Percentiles rank a stretch among this genome's conserved stretches.
phyloP scores from a whole-genome alignment of 2,113 vertebrate species.

The Copsychus sechellarum region DNA sequence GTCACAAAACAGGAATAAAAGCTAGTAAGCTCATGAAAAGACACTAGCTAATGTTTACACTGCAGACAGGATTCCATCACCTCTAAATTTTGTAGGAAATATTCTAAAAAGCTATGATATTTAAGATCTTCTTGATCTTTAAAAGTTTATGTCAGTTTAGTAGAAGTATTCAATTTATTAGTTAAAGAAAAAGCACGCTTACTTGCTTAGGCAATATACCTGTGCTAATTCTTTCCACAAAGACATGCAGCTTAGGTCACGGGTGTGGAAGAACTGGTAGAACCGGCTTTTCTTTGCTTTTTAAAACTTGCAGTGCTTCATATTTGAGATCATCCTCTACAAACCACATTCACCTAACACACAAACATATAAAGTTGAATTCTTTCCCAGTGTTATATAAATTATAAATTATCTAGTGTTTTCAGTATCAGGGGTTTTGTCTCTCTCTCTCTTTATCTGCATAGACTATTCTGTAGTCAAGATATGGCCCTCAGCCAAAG shows the following conservation, averaged over 20 bases:
- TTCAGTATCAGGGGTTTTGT: not conserved
- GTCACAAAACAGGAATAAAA: not conserved
- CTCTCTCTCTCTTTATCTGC: not conserved
- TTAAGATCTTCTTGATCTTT: not conserved
- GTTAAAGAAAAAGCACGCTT: not conserved
- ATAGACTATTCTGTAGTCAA: not conserved
- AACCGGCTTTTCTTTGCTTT: slow-evolving; percentile 24
- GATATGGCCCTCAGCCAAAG: not conserved
- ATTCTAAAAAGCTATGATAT: not conserved
- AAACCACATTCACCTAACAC: not conserved
- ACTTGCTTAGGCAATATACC: not conserved
- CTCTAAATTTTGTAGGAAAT: not conserved
- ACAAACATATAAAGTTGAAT: not conserved
- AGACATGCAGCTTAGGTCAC: not conserved
- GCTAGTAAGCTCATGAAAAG: not conserved
- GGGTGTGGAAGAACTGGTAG: not conserved
- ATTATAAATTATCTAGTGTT: not conserved
- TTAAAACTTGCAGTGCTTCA: not conserved
- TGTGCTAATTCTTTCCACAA: not conserved
- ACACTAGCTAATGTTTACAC: not conserved
- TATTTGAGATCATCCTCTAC: not conserved
- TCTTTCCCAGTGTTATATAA: not conserved
- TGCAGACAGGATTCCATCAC: not conserved
- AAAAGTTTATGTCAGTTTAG: not conserved
- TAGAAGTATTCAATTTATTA: not conserved